Conservation (phyloP, 30 jellyfish, hydroid and myxozoan genomes). For the Aurelia aurita complex sp. Pacific region DNA sequence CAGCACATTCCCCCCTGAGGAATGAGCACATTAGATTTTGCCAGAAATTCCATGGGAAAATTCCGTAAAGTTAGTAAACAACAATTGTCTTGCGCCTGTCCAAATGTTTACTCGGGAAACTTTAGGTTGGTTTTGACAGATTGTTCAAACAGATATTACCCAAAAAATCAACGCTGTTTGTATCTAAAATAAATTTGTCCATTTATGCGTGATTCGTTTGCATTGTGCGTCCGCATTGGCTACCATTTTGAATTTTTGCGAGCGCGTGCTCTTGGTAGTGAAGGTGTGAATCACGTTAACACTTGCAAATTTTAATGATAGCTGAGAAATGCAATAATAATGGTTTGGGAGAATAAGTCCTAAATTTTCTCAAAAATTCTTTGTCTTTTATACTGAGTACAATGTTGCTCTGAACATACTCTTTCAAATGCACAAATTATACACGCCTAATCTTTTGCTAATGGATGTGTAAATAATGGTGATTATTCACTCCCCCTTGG, state of each 20-base stretch:
- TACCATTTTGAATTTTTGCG: neutral
- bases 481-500: conserved; percentile 33
- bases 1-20: too few relatives aligned
- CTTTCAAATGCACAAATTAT: conserved; percentile 26
- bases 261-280: conserved; percentile 7
- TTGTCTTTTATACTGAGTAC: neutral
- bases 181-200: conserved; percentile 9
- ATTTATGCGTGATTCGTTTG: conserved; percentile 2
- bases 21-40: too few relatives aligned
- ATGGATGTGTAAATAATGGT: conserved; percentile 53
- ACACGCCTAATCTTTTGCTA: conserved; percentile 43
- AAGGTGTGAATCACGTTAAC: conserved; percentile 27
- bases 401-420: conserved; percentile 6
- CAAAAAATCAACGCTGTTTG: conserved; percentile 14
- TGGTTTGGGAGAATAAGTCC: too few relatives aligned
- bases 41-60: too few relatives aligned
- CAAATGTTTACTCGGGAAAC: neutral
- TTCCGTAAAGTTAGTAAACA: too few relatives aligned
- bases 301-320: conserved; percentile 14
- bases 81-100: too few relatives aligned
- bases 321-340: too few relatives aligned
- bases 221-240: neutral
- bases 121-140: neutral
- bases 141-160: conserved; percentile 18
- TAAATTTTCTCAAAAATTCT: conserved; percentile 4